Base-by-base conservation (phyloP, 2,888 invertebrate genomes). In the Parnassius glacialis region DNA sequence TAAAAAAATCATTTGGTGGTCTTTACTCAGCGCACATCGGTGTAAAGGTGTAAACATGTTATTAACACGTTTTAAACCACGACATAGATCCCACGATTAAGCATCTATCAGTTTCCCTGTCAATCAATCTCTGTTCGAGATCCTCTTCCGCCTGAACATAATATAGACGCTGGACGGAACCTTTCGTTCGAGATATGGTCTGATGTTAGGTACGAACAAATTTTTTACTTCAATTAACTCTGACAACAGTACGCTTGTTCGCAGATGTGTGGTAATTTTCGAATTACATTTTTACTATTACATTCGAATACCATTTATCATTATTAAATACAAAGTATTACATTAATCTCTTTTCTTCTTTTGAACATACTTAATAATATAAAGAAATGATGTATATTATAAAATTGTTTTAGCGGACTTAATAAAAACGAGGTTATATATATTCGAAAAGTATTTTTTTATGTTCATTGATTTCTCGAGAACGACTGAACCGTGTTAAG, bases 191-290 rank as follows among this genome's bases (percentile, higher is more conserved):
- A 78, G 75, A 74, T 81, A 81, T 78, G 80, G 82, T 83, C 76
- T 71, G 54, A 78, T 79, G 79, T 82, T 83, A 2, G 0, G 9
- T 48, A 76, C 76, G 72, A 73, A 73, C 74, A 79, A 81, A 81
- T 76, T 84, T 82, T 80, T 80, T 84, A 81, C 83, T 81, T 85
- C 84, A 82, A 87, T 90, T 85, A 84, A 80, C 78, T 79, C 72
- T 64, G 71, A 83, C 85, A 83, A 76, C 78, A 73, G 69, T 70
- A 70, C 71, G 80, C 80, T 83, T 83, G 83, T 84, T 81, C 80
- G 77, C 80, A 68, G 68, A 67, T 79, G 81, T 74, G 81, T 84
- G 81, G 79, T 84, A 80, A 82, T 84, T 85, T 81, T 82, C 83
- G 79, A 84, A 16, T 16, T 16, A 16, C 16, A 16, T 16, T 16